Conservation (phyloP, 1,140 invertebrate species). For the Bombyx mori region ASM3026992v2 NC_085112.1:7901001-7901500, state of each 20-base stretch:
- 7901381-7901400: slow-evolving; percentile 59
- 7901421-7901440: slow-evolving; percentile 74
- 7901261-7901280: slow-evolving; percentile 81
- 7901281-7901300: slow-evolving; percentile 78
- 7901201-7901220: slow-evolving; percentile 59
- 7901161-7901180: slow-evolving; percentile 36
- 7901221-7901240: slow-evolving; percentile 38
- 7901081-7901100: slow-evolving; percentile 8
- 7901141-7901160: slow-evolving; percentile 27
- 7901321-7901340: slow-evolving; percentile 81
- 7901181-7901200: slow-evolving; percentile 31
- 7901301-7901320: slow-evolving; percentile 79
- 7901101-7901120: slow-evolving; percentile 8
- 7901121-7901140: slow-evolving; percentile 17
- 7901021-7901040: slow-evolving; percentile 11
- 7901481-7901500: slow-evolving; percentile 63
- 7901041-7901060: slow-evolving; percentile 15
- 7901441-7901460: slow-evolving; percentile 68
- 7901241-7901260: slow-evolving; percentile 79
- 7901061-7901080: slow-evolving; percentile 4
- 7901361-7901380: slow-evolving; percentile 69
- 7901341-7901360: slow-evolving; percentile 75
- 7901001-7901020: slow-evolving; percentile 3
- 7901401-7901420: slow-evolving; percentile 77
- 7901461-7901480: slow-evolving; percentile 70